Conservation (phyloP, 1,140 invertebrate genomes). For the Tribolium madens region DNA sequence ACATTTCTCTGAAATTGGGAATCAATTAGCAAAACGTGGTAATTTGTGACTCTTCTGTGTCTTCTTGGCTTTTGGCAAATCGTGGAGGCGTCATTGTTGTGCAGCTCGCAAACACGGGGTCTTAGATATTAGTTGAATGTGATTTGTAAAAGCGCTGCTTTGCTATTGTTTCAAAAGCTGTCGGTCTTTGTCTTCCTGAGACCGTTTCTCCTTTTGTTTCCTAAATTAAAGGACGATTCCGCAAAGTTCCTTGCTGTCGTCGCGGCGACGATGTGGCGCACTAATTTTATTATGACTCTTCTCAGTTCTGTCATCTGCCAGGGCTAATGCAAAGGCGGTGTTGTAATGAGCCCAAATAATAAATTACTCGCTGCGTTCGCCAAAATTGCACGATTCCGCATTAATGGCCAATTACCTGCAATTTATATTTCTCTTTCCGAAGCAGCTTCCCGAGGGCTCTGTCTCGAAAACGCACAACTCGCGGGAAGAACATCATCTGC, state of each 20-base stretch:
- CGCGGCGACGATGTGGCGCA: constrained; percentile 32
- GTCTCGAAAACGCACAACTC: constrained; percentile 19
- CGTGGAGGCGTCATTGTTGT: constrained; percentile 9
- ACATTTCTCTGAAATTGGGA: not conserved
- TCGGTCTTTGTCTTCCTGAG: constrained; percentile 13
- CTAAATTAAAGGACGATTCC: constrained; percentile 31
- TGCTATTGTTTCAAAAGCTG: constrained; percentile 20
- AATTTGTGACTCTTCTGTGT: not conserved
- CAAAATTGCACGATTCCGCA: constrained; percentile 32
- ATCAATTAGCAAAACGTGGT: not conserved
- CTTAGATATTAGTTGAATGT: constrained; percentile 21
- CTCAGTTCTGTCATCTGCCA: constrained; percentile 35
- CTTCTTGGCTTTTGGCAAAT: not conserved
- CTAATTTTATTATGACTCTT: constrained; percentile 38
- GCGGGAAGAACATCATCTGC: constrained; percentile 20
- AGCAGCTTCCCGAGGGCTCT: constrained; percentile 9
- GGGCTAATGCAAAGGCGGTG: constrained; percentile 19
- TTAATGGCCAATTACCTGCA: constrained; percentile 38
- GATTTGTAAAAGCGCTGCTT: constrained; percentile 21
- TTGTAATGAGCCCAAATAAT: constrained; percentile 34
- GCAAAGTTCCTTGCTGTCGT: constrained; percentile 22
- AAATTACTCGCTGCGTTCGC: constrained; percentile 38
- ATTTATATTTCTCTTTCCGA: constrained; percentile 38
- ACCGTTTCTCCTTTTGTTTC: constrained; percentile 32
- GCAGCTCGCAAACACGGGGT: not conserved